Evolutionary conservation across 2,888 invertebrate species (phyloP), one percentile per base, ranked within the genome.

Genomic region (Drosophila planitibia): DNA sequence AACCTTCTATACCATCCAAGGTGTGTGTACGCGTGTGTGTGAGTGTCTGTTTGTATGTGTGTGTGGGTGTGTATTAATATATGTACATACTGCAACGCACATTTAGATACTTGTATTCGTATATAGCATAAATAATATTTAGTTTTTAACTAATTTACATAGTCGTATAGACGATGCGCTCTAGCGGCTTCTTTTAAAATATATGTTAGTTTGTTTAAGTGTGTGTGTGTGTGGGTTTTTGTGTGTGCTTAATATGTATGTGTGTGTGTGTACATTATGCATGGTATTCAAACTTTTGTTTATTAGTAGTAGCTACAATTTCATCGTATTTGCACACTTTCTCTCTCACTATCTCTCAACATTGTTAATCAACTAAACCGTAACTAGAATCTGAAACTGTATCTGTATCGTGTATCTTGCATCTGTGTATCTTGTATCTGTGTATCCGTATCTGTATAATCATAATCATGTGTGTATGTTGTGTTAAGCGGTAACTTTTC

Each of bases 71-170:
- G 64, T 75, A 62, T 64, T 58, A 61, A 69, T 79, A 66, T 79
- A 79, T 79, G 63, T 79, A 79, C 79, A 79, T 77, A 80, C 81
- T 76, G 85, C 85, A 88, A 85, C 83, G 83, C 89, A 86, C 83
- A 80, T 79, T 79, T 78, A 74, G 87, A 89, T 85, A 79, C 73
- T 80, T 69, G 76, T 82, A 85, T 66, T 87, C 71, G 70, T 84
- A 84, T 80, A 89, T 85, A 80, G 79, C 63, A 81, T 79, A 79
- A 79, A 79, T 79, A 79, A 76, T 81, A 76, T 79, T 76, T 85
- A 89, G 81, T 91, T 90, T 91, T 91, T 90, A 90, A 90, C 90
- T 92, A 92, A 86, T 92, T 82, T 91, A 91, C 92, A 91, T 83
- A 82, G 78, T 85, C 89, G 81, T 86, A 71, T 79, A 82, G 85